Evolutionary conservation across 2,113 vertebrate species (phyloP).

Genomic region (Ahaetulla prasina): DNA sequence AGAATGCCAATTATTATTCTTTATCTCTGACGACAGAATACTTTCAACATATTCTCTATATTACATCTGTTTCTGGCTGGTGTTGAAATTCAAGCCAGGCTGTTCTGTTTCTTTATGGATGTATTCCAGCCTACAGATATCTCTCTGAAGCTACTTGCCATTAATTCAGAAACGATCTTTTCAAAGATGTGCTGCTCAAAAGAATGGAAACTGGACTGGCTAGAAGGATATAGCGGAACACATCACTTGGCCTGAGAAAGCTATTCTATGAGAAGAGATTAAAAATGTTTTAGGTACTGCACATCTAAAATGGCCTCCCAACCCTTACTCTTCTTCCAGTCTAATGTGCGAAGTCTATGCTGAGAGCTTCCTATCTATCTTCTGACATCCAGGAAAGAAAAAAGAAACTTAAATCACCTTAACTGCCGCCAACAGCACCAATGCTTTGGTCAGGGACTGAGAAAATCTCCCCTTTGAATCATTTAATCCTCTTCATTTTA

Average conservation of each 20-base stretch:
- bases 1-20: not conserved
- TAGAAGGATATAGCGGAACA: not conserved
- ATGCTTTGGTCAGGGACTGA: not conserved
- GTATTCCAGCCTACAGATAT: not conserved
- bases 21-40: not conserved
- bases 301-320: slow-evolving; percentile 18
- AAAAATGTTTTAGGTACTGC: not conserved
- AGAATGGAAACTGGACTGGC: not conserved
- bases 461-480: not conserved
- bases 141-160: not conserved
- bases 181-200: not conserved
- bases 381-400: slow-evolving; percentile 1
- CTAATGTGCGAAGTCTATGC: not conserved
- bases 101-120: not conserved
- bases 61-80: not conserved
- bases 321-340: slow-evolving; percentile 23
- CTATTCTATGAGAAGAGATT: not conserved
- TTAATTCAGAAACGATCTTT: slow-evolving; percentile 7
- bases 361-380: slow-evolving; percentile 18
- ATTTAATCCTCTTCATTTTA: not conserved
- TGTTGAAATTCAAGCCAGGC: not conserved
- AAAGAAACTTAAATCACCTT: not conserved
- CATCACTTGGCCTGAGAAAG: not conserved
- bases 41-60: not conserved
- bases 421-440: not conserved